Conservation (phyloP, 2,113 vertebrate genomes). For the Lophura nycthemera region DNA sequence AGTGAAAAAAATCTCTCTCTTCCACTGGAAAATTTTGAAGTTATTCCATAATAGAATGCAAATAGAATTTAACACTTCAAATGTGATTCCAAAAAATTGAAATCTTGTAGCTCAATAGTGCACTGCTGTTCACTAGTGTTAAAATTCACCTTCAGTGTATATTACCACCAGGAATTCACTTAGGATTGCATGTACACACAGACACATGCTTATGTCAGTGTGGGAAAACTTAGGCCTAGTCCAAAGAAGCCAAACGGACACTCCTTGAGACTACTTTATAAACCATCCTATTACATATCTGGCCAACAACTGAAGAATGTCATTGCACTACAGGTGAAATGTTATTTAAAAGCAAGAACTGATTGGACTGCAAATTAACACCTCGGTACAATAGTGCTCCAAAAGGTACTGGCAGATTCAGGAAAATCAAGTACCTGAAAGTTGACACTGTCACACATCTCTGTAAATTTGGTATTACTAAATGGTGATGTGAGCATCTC, state of each 20-base stretch:
- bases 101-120: neutral
- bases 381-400: neutral
- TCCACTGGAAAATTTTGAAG: neutral
- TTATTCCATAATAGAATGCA: neutral
- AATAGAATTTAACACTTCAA: neutral
- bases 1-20: neutral
- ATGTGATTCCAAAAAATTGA: neutral
- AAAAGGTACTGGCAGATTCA: neutral
- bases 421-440: neutral
- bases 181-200: accelerated
- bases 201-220: neutral
- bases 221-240: neutral
- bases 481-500: accelerated
- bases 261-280: neutral
- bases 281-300: neutral
- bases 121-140: neutral
- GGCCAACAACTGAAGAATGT: neutral
- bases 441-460: neutral
- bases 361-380: neutral
- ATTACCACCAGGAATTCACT: neutral
- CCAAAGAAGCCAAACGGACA: neutral
- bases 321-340: neutral
- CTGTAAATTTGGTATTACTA: neutral
- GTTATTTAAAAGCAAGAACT: neutral
- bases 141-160: neutral